These are phyloP conservation scores for Drosophila sucinea DNA, from an alignment of 1,140 invertebrate genomes.

Conservation along the genomic window DNA sequence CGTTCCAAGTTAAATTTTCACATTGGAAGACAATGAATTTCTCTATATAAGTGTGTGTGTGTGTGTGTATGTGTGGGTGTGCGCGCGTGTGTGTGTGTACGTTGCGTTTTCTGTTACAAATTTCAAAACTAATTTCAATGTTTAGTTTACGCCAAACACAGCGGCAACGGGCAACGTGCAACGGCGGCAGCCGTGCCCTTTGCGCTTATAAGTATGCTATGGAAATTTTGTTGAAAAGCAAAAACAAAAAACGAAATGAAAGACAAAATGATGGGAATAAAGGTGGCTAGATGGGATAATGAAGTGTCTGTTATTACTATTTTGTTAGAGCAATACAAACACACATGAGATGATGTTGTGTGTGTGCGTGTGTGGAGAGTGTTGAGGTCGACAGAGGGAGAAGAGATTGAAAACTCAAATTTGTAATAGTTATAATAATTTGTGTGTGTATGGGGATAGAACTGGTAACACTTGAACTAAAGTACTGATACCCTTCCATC, in stretches of 20 bases:
- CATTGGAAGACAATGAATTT: conserved; percentile 8
- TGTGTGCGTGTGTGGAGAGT: too few species aligned
- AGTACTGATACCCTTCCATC: too few species aligned
- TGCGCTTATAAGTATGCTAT: conserved; percentile 19
- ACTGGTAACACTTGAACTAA: too few species aligned
- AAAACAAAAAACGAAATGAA: background rate
- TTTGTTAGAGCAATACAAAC: background rate
- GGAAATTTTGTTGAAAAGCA: conserved; percentile 23
- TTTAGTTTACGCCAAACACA: conserved; percentile 30
- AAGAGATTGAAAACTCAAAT: background rate
- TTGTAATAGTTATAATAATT: too few species aligned
- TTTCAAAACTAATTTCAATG: conserved; percentile 53
- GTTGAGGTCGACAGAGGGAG: too few species aligned
- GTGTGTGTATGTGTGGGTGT: background rate
- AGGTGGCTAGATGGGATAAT: conserved; percentile 29
- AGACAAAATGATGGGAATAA: conserved; percentile 24
- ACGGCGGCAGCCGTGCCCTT: background rate
- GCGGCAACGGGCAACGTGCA: background rate
- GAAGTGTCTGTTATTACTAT: conserved; percentile 34
- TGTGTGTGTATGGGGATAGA: background rate
- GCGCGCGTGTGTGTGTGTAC: background rate
- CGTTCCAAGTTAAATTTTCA: conserved; percentile 44
- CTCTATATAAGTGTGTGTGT: background rate
- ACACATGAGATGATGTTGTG: too few species aligned
- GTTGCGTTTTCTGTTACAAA: conserved; percentile 21